Evolutionary conservation across 2,888 invertebrate genomes (phyloP), one percentile per base, ranked within the genome.

Genomic region (Sphaerophoria rueppellii): DNA sequence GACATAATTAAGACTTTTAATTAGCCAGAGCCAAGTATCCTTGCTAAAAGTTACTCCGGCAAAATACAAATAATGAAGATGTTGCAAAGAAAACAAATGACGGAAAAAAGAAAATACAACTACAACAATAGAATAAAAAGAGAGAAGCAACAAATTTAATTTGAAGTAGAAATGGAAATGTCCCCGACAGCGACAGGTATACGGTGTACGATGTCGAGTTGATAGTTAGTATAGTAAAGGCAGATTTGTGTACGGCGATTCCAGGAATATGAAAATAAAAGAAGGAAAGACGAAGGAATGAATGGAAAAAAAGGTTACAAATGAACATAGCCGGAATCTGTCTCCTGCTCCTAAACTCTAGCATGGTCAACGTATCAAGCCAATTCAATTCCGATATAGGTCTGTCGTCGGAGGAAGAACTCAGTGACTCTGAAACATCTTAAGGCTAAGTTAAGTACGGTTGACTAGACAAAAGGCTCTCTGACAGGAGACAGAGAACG

Each of bases 1-100:
- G 82, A 83, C 74, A 83, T 83, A 83, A 83, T 83, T 83, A 83
- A 83, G 82, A 75, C 71, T 79, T 71, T 75, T 74, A 79, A 83
- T 83, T 71, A 75, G 75, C 71, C 63, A 71, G 57, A 75, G 75
- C 65, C 63, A 71, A 52, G 74, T 74, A 83, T 71, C 65, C 60
- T 57, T 74, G 73, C 48, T 67, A 70, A 40, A 74, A 82, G 74
- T 74, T 78, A 81, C 76, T 76, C 54, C 58, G 34, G 24, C 65
- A 67, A 65, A 65, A 34, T 43, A 73, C 24, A 34, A 69, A 65
- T 70, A 82, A 78, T 74, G 78, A 79, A 67, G 71, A 75, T 67
- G 40, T 43, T 75, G 9, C 54, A 37, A 76, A 67, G 50, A 76
- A 76, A 46, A 67, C 55, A 76, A 76, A 46, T 50, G 61, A 48